Evolutionary conservation across 2,113 vertebrate genomes (phyloP), one percentile per base, ranked within the genome.

Genomic region (Podiceps cristatus): DNA sequence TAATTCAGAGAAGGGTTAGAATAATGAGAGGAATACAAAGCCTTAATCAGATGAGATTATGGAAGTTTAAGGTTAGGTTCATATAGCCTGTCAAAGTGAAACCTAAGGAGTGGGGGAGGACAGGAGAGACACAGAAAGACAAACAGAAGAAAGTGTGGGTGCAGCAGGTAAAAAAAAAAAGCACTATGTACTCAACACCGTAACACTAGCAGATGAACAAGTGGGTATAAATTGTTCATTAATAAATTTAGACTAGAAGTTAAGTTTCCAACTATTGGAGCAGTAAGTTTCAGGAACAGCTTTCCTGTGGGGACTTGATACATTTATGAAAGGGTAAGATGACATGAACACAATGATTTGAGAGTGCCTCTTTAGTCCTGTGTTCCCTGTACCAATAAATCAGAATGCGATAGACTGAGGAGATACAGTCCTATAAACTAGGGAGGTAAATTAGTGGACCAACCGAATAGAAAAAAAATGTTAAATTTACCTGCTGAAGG

Each of bases 401-500:
- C 29, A 83, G 45, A 93, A 45, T 35, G 10, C 4, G 37, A 44
- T 0, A 73, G 16, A 18, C 7, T 71, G 37, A 42, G 23, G 16
- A 75, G 18, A 62, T 37, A 35, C 3, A 68, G 37, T 47, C 29
- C 33, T 14, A 42, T 42, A 42, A 84, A 67, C 23, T 3, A 79
- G 24, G 24, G 15, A 94, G 10, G 37, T 75, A 59, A 81, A 86
- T 66, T 42, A 91, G 17, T 37, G 20, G 40, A 71, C 9, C 31
- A 82, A 40, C 7, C 49, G 11, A 14, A 82, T 0, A 83, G 75
- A 44, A 78, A 77, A 68, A 66, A 58, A 35, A 33, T 5, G 15
- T 22, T 58, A 42, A 16, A 52, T 37, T 80, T 96, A 99, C 99
- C 99, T 98, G 99, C 99, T 75, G 99, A 99, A 58, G 99, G 99